These are phyloP conservation scores for Fabriciana adippe DNA, from an alignment of 2,888 invertebrate species.

Conservation along the genomic window DNA sequence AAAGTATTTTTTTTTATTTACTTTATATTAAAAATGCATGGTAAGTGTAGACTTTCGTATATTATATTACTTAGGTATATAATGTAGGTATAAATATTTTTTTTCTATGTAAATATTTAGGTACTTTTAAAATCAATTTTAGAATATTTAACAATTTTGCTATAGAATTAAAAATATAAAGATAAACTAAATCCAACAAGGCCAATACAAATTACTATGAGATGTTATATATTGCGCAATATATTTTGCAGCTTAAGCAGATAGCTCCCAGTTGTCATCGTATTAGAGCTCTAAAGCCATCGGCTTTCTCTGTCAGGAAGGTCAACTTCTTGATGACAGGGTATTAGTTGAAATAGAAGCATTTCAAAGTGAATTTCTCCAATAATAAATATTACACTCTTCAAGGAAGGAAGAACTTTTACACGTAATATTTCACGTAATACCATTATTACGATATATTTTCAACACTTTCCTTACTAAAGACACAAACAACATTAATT, in stretches of 20 bases:
- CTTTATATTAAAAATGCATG: too few species aligned
- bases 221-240: conserved; percentile 12
- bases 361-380: conserved; percentile 15
- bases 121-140: too few species aligned
- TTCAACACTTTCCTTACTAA: too few species aligned
- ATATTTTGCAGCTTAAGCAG: conserved; percentile 27
- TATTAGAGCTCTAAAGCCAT: conserved; percentile 26
- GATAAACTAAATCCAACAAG: not conserved
- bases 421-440: not conserved
- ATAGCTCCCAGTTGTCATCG: conserved; percentile 29
- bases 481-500: too few species aligned
- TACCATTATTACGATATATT: not conserved
- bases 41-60: too few species aligned
- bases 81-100: too few species aligned
- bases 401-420: not conserved
- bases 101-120: too few species aligned
- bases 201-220: not conserved
- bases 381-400: not conserved
- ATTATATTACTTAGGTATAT: too few species aligned
- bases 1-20: too few species aligned
- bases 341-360: conserved; percentile 15
- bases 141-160: too few species aligned
- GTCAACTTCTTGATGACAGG: conserved; percentile 27
- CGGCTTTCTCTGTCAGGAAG: conserved; percentile 29
- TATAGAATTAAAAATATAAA: not conserved